Evolutionary conservation across 2,797 vertebrate species (phyloP), one percentile per base, ranked within the genome.

Genomic region (Schizopygopsis malacanthus): DNA sequence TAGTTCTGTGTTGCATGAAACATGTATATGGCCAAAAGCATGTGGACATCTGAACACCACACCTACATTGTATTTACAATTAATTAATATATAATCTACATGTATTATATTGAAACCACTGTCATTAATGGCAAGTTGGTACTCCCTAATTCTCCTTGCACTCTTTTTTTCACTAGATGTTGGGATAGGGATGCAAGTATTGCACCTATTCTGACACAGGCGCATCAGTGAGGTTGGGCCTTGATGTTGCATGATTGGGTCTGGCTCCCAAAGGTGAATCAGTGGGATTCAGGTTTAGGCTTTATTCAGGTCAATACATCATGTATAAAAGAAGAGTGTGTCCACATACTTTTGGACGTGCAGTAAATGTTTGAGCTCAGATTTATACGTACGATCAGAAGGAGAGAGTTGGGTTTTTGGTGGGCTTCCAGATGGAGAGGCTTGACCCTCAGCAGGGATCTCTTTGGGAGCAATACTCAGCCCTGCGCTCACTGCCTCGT

Each of bases 401-500:
- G 95, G 95, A 76, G 95, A 95, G 67, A 96, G 92, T 83, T 95
- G 95, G 85, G 91, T 92, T 85, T 94, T 95, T 54, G 73, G 90
- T 73, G 93, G 91, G 67, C 91, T 94, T 92, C 92, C 90, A 87
- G 94, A 91, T 22, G 95, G 95, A 0, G 95, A 95, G 73, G 90
- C 88, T 87, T 95, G 92, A 91, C 98, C 97, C 89, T 97, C 97
- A 85, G 94, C 94, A 79, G 95, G 90, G 0, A 95, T 94, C 89
- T 98, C 98, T 94, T 96, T 97, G 90, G 95, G 95, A 69, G 96
- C 95, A 70, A 97, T 96, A 4, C 94, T 95, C 88, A 99, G 93
- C 81, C 97, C 97, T 37, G 98, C 97, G 8, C 97, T 98, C 85
- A 99, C 97, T 2, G 95, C 98, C 93, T 99, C 98, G 6, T 99